Conservation (phyloP, 2,113 vertebrate genomes). For the Megalops atlanticus region DNA sequence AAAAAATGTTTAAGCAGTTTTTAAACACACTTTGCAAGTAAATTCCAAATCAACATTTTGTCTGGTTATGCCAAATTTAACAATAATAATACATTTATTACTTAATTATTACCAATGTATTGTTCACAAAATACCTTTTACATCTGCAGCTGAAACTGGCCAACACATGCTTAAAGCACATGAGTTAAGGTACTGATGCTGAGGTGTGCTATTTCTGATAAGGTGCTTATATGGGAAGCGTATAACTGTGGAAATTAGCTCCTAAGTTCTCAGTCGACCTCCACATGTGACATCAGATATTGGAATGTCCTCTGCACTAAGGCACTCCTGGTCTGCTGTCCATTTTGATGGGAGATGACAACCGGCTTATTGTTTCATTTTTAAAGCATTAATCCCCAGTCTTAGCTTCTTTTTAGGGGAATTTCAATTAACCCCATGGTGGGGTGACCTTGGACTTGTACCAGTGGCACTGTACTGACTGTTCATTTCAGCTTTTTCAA, state of each 20-base stretch:
- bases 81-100: neutral
- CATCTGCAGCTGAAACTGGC: neutral
- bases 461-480: slow-evolving; percentile 1
- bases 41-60: neutral
- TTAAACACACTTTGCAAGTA: neutral
- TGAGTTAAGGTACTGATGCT: neutral
- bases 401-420: slow-evolving; percentile 22
- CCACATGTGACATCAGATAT: neutral
- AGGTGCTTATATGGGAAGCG: neutral
- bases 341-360: slow-evolving; percentile 15
- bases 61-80: neutral
- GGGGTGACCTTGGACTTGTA: slow-evolving; percentile 22
- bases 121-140: neutral
- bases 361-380: slow-evolving; percentile 25
- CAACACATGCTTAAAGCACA: neutral
- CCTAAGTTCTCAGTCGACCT: neutral
- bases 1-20: neutral
- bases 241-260: neutral
- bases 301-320: neutral
- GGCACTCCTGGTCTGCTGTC: neutral
- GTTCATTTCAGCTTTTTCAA: neutral
- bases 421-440: slow-evolving; percentile 24
- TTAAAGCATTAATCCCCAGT: slow-evolving; percentile 21
- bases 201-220: neutral
- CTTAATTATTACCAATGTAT: neutral